A percentile compares a stretch with the other conserved stretches of the same genome.
Evolutionary conservation across 2,113 vertebrate species (phyloP).

Genomic region (Desmodus rotundus): DNA sequence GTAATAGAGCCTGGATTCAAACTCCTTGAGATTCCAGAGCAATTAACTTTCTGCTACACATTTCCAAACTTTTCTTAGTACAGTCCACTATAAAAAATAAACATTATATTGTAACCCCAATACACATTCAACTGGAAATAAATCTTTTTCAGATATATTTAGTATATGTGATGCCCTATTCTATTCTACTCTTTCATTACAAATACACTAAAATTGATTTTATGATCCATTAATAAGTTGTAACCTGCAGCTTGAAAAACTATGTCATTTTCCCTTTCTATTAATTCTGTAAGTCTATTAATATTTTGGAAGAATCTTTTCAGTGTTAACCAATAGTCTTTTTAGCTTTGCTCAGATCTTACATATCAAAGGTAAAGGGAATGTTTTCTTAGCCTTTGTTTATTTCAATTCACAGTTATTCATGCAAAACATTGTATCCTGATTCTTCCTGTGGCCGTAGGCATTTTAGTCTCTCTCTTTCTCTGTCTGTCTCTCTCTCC

Average conservation of each 20-base stretch:
- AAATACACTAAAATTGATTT: background rate
- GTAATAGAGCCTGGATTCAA: background rate
- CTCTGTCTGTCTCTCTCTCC: background rate
- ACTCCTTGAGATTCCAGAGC: background rate
- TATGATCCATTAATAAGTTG: background rate
- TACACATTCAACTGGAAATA: background rate
- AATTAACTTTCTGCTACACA: background rate
- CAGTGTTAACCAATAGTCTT: background rate
- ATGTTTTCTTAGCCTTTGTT: background rate
- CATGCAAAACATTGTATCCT: background rate
- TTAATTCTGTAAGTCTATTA: background rate
- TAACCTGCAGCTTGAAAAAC: background rate
- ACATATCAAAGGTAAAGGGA: background rate
- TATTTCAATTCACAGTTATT: constrained; percentile 11
- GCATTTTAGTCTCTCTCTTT: background rate
- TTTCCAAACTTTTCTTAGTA: background rate
- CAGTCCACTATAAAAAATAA: background rate
- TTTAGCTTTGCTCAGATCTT: background rate
- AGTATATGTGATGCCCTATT: background rate
- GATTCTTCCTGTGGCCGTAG: constrained; percentile 12
- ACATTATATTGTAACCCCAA: background rate
- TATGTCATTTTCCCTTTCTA: background rate
- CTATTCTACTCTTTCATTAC: background rate
- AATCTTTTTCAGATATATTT: background rate
- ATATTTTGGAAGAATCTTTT: constrained; percentile 4